These are phyloP conservation scores for Delia radicum DNA, from an alignment of 1,140 invertebrate genomes.

Conservation along the genomic window DNA sequence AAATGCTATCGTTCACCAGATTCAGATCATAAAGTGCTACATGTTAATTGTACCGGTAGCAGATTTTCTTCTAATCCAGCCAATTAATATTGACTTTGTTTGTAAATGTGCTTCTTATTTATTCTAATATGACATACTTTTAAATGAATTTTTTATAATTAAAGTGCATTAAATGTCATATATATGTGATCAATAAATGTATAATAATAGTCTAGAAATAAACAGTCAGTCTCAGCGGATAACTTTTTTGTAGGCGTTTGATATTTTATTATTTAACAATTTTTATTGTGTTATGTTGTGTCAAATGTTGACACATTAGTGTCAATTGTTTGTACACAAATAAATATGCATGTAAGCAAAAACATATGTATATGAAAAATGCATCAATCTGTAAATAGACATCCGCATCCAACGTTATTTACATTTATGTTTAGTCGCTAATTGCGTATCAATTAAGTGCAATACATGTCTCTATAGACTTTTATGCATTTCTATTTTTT, in stretches of 20 bases:
- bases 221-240: not conserved
- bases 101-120: too few relatives aligned
- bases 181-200: not conserved
- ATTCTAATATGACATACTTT: too few relatives aligned
- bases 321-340: conserved; percentile 10
- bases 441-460: conserved; percentile 19
- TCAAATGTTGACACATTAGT: conserved; percentile 9
- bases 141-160: too few relatives aligned
- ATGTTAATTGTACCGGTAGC: too few relatives aligned
- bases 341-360: not conserved
- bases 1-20: too few relatives aligned
- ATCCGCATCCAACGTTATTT: not conserved
- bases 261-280: not conserved
- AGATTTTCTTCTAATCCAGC: too few relatives aligned
- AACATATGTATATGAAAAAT: not conserved
- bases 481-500: not conserved
- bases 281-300: not conserved
- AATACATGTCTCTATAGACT: conserved; percentile 3
- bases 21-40: too few relatives aligned
- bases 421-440: not conserved
- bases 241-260: not conserved
- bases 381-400: not conserved
- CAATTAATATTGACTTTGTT: too few relatives aligned
- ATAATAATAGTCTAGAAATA: not conserved
- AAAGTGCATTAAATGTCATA: not conserved